Evolutionary conservation across 2,888 invertebrate genomes (phyloP), one percentile per base, ranked within the genome.

Genomic region (Apodemia duryi): DNA sequence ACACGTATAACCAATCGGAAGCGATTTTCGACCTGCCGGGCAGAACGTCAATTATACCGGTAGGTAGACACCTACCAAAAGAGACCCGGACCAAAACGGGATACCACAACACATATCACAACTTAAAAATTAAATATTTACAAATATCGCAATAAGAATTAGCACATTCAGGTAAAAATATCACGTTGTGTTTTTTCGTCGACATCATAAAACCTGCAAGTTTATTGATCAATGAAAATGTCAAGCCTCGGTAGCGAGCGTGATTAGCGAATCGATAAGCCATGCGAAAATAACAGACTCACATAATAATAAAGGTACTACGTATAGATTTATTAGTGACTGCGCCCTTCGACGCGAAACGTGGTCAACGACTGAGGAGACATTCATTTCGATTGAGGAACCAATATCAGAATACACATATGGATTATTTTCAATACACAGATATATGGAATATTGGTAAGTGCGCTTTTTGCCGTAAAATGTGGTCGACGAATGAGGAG

Each of bases 141-240:
- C 21, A 21, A 21, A 21, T 21, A 21, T 21, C 21, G 1, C 21
- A 21, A 21, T 21, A 21, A 21, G 21, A 21, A 21, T 21, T 21
- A 46, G 13, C 46, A 46, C 13, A 49, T n/a, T n/a, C 13, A 49
- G 46, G 13, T 49, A 49, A 49, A 49, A n/a, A 49, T n/a, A 49
- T 49, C n/a, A 49, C 43, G 11, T 11, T 3, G 3, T 6, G 5
- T 49, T 49, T 57, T 57, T 57, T 57, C 57, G 29, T 2, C 57
- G 32, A 10, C 32, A 57, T 11, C 11, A 32, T 57, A 32, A 57
- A 57, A 32, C 57, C 57, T 11, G 11, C 32, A 32, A 32, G 46
- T 57, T 57, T 57, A 57, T 57, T 57, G 57, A 57, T 57, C 57
- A 57, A 57, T 57, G 57, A 32, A 57, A 57, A 57, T 57, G 57